phyloP scores from a whole-genome alignment of 1,140 invertebrate species.

The Tetramorium parvispinum region DNA sequence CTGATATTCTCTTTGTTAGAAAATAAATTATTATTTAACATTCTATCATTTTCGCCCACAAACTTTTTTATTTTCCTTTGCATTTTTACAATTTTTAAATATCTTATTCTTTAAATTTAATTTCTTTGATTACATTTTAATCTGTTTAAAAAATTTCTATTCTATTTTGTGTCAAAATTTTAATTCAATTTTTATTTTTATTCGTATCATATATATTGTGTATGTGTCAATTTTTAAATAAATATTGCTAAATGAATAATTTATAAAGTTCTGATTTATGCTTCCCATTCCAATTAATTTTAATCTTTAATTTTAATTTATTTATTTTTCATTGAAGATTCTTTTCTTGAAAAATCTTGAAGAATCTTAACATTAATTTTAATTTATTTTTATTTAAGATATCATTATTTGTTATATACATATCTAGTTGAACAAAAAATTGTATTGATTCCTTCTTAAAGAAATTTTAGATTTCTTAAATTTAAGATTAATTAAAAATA shows the following conservation, averaged over 20 bases:
- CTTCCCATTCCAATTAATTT: not conserved
- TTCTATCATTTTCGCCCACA: no score
- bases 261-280: not conserved
- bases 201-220: not conserved
- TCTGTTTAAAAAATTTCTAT: not conserved
- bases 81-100: not conserved
- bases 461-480: not conserved
- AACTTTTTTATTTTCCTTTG: no score
- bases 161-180: not conserved
- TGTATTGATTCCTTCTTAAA: not conserved
- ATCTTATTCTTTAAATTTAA: not conserved
- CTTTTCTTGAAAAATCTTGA: no score
- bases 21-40: no score
- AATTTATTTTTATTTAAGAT: slow-evolving; percentile 1
- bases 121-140: not conserved
- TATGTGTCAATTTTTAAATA: not conserved
- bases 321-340: not conserved
- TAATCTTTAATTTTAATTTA: not conserved
- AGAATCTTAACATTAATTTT: not conserved
- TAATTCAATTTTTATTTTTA: not conserved
- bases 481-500: no score
- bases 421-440: not conserved
- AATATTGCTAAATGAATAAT: not conserved
- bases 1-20: no score
- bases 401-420: not conserved